Conservation (phyloP, 2,888 invertebrate species). For the Stenichneumon culpator region DNA sequence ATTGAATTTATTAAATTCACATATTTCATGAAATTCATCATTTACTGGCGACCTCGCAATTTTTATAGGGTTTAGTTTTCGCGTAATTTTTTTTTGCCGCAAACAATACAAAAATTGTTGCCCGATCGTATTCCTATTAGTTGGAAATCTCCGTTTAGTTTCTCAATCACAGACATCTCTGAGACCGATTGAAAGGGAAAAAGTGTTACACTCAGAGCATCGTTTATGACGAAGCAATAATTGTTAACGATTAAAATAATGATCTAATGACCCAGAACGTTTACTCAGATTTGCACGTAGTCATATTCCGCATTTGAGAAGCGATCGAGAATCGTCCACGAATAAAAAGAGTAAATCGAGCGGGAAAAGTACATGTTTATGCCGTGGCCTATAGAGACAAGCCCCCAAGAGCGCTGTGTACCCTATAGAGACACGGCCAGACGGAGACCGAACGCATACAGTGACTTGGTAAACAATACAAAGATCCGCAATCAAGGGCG, state of each 20-base stretch:
- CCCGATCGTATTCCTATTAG: too few species aligned
- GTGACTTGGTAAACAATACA: neutral
- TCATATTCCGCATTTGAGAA: neutral
- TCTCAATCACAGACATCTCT: neutral
- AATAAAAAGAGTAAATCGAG: neutral
- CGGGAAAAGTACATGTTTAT: neutral
- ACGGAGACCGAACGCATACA: neutral
- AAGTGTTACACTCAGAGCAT: neutral
- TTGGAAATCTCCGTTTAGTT: too few species aligned
- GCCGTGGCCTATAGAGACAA: neutral
- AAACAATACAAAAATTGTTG: too few species aligned
- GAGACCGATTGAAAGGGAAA: neutral
- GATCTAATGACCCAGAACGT: neutral
- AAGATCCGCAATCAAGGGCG: neutral
- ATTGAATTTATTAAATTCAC: neutral
- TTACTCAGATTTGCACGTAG: neutral
- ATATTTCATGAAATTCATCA: too few species aligned
- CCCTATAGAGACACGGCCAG: neutral
- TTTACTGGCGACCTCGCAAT: too few species aligned
- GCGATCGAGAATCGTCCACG: neutral
- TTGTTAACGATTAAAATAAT: neutral
- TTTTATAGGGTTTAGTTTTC: too few species aligned
- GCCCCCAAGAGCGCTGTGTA: neutral
- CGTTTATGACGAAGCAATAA: constrained; percentile 7
- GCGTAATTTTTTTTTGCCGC: too few species aligned